phyloP scores from a whole-genome alignment of 2,888 invertebrate species.

The Leptura quadrifasciata region DNA sequence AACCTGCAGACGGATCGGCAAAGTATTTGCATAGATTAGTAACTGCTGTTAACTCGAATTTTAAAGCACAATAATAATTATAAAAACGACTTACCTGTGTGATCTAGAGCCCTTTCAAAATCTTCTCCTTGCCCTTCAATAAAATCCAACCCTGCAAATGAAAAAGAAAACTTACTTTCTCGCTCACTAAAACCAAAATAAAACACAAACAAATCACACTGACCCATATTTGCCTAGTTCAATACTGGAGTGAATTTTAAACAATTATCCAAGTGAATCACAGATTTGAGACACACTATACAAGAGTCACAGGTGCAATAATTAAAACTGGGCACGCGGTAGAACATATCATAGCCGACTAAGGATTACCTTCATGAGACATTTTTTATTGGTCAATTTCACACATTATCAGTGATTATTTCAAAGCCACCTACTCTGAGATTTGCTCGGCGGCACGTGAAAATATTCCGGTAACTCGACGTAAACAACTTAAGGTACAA shows the following conservation, averaged over 20 bases:
- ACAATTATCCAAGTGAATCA: slow-evolving; percentile 10
- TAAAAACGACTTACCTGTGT: slow-evolving; percentile 77
- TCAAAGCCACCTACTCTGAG: slow-evolving; percentile 35
- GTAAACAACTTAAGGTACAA: slow-evolving; percentile 23
- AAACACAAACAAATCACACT: slow-evolving; percentile 37
- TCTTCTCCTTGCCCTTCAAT: slow-evolving; percentile 83
- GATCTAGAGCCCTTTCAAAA: slow-evolving; percentile 83
- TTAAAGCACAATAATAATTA: too few relatives aligned
- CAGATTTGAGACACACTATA: slow-evolving; percentile 32
- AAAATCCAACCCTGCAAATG: slow-evolving; percentile 82
- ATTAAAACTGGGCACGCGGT: slow-evolving; percentile 34
- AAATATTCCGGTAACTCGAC: slow-evolving; percentile 10
- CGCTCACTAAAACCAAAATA: slow-evolving; percentile 37
- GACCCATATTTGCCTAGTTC: slow-evolving; percentile 24
- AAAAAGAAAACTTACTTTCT: slow-evolving; percentile 29
- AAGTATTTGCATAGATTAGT: neutral
- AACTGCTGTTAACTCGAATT: too few relatives aligned
- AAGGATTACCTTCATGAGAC: slow-evolving; percentile 47
- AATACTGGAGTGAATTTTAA: neutral
- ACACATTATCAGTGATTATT: slow-evolving; percentile 30
- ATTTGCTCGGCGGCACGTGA: slow-evolving; percentile 9
- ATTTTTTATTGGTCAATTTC: slow-evolving; percentile 50
- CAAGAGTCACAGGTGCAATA: slow-evolving; percentile 47
- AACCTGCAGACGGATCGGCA: neutral
- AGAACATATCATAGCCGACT: slow-evolving; percentile 46